A percentile compares a stretch with the other conserved stretches of the same genome.
phyloP scores from a whole-genome alignment of 2,113 vertebrate species.

The Phalacrocorax brasilianus region DNA sequence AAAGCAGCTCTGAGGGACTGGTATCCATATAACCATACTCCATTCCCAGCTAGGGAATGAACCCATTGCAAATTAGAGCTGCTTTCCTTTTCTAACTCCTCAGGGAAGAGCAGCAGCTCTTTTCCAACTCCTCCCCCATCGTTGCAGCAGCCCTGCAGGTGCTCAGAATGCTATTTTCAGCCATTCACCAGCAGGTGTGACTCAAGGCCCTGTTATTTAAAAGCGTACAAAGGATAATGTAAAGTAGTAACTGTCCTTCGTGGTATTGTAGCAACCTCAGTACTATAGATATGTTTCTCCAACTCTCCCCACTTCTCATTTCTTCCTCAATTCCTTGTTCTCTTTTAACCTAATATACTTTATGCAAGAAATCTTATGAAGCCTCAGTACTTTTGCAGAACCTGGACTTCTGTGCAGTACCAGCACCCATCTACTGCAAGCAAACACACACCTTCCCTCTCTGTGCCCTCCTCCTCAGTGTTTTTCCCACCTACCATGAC shows the following conservation, averaged over 20 bases:
- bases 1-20: neutral
- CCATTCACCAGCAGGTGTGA: slow-evolving; percentile 9
- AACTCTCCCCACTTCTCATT: neutral
- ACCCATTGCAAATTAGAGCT: neutral
- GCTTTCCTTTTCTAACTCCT: neutral
- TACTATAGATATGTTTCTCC: neutral
- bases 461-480: neutral
- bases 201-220: slow-evolving; percentile 4
- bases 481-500: neutral
- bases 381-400: neutral
- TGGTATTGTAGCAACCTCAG: neutral
- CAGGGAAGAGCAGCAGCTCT: slow-evolving; percentile 3
- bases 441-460: neutral
- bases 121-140: neutral
- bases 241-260: neutral
- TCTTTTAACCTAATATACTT: neutral
- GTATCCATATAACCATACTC: neutral
- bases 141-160: neutral
- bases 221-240: neutral
- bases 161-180: slow-evolving; percentile 1
- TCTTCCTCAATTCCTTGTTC: neutral
- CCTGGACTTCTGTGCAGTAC: neutral
- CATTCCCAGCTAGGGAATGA: neutral
- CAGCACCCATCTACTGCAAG: neutral
- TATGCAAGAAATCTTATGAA: neutral